A percentile compares a stretch with the other conserved stretches of the same genome.
Evolutionary conservation across 2,113 vertebrate species (phyloP).

Genomic region (Gambusia holbrooki): DNA sequence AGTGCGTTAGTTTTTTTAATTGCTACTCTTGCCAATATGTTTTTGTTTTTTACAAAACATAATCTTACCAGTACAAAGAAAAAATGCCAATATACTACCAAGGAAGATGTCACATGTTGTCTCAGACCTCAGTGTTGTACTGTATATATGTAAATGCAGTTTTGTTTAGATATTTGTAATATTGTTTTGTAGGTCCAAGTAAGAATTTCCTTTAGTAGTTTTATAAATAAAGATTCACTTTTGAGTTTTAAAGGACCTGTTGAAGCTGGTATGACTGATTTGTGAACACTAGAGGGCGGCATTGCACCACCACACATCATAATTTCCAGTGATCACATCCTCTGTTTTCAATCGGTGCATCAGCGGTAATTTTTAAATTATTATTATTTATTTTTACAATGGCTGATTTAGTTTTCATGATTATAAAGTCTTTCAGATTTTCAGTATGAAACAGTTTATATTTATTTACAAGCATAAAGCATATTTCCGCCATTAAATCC

Average conservation of each 20-base stretch:
- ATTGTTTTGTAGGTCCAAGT: neutral
- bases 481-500: neutral
- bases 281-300: conserved; percentile 64
- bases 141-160: neutral
- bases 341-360: conserved; percentile 4
- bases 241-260: neutral
- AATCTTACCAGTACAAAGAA: neutral
- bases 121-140: neutral
- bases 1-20: neutral
- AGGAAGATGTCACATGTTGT: neutral
- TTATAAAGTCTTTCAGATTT: neutral
- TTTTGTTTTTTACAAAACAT: conserved; percentile 1
- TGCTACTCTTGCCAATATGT: neutral
- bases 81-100: neutral
- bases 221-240: conserved; percentile 15
- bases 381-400: conserved; percentile 11
- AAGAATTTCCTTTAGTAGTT: neutral
- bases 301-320: conserved; percentile 23
- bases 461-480: conserved; percentile 3
- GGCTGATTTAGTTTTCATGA: conserved; percentile 43
- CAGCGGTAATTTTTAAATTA: neutral
- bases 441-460: neutral
- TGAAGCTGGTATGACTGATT: conserved; percentile 26
- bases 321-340: conserved; percentile 9
- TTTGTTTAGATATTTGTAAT: neutral